Base-by-base conservation (phyloP, 2,113 vertebrate species). In the Tenrec ecaudatus region DNA sequence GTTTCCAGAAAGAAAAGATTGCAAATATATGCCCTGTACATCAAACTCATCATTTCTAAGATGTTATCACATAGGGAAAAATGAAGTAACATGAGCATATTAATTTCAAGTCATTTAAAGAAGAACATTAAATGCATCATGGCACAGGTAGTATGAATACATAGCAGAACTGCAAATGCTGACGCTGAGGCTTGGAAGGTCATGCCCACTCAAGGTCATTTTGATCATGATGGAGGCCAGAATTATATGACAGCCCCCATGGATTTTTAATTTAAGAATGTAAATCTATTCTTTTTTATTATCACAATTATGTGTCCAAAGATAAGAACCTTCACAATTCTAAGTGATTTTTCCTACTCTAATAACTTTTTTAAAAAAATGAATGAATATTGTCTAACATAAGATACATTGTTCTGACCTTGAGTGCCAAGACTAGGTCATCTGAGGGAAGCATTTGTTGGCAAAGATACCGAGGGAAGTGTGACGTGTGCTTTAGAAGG, bases 401-500 rank as follows among this genome's bases (percentile, higher is more conserved):
- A 3, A 75, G 40, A 78, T 47, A n/a, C 62, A 16, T 29, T 88
- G 19, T 29, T 90, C 78, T 95, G 93, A 94, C 83, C 82, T 85
- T 79, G 69, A 93, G 73, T 38, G 94, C 87, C 89, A 38, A 95
- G 36, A 10, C 38, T 76, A 27, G 73, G 20, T 40, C 73, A 40
- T 76, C 14, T 40, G 16, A 76, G 83, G 64, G 69, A 76, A 85
- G 68, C 47, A 31, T 88, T 57, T 77, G 36, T 33, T 91, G 66
- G 38, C n/a, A 53, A 0, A 38, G 64, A 10, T 4, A 77, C 47
- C 77, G 90, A 84, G 36, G 53, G 6, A 91, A 93, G 58, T 3
- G 9, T 92, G 71, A 92, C 69, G 47, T 53, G 47, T 53, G 43
- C 89, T 97, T 93, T 93, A 62, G 40, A 92, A 91, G 83, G 79